Evolutionary conservation across 2,113 vertebrate species (phyloP), one percentile per base, ranked within the genome.

Genomic region (Thunnus thynnus): DNA sequence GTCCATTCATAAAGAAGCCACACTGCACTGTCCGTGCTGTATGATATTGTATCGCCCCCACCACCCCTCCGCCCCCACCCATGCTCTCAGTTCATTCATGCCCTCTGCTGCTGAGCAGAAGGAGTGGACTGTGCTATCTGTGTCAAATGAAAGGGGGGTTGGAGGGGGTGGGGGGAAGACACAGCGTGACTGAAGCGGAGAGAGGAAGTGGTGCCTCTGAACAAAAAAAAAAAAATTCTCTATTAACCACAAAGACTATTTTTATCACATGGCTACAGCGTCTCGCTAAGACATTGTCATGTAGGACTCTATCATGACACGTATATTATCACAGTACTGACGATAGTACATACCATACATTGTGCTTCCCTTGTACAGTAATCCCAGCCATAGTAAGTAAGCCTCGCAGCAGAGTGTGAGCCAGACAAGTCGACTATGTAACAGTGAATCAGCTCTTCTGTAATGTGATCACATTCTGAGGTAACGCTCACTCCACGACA

Each of bases 1-100:
- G 82, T 91, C 91, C 94, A 96, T 96, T 96, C 95, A 96, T 94
- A 94, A 94, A 93, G 92, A 95, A 87, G 87, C 78, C 71, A 81
- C 86, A 74, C 72, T 52, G 63, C 50, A 13, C 86, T 82, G 74
- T 89, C 85, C 64, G 5, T 44, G 67, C 84, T 86, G 80, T 79
- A 75, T 75, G 90, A 91, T 81, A 94, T 65, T 80, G 83, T 86
- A 86, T 85, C 77, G 78, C 55, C 90, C 81, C 10, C 48, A 51
- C 60, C 2, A 72, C 55, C 72, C 67, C 78, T 3, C 57, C 64
- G 55, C 27, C 63, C 61, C 1, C 78, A 52, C 86, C 72, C 56
- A 66, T 22, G 60, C 50, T 13, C 86, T 88, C 65, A 64, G 60
- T 89, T 91, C 89, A 93, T 92, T 93, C 92, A 94, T 92, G 85